Conservation (phyloP, 2,797 vertebrate species). For the Kryptopterus vitreolus region DNA sequence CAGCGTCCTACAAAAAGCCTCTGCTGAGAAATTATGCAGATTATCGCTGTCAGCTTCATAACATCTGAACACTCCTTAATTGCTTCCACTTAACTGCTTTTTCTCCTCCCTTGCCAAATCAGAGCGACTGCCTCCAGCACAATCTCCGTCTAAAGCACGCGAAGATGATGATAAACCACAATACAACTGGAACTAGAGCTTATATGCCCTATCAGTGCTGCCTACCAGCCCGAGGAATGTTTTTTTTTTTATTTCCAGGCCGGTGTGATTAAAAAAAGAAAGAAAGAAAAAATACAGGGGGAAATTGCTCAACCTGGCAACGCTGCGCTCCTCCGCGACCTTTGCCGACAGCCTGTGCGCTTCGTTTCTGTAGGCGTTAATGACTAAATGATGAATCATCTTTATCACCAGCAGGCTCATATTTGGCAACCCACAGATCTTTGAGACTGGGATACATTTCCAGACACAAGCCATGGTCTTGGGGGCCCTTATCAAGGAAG, state of each 20-base stretch:
- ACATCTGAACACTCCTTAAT: conserved; percentile 24
- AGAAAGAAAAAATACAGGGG: no score
- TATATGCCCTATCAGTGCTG: neutral
- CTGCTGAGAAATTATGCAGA: conserved; percentile 27
- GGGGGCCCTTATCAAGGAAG: neutral
- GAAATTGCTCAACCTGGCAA: conserved; percentile 12
- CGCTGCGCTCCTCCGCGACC: neutral
- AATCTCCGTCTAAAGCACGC: neutral
- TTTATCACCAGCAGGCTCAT: conserved; percentile 28
- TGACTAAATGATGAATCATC: conserved; percentile 35
- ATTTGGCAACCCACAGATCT: conserved; percentile 10
- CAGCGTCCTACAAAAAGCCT: conserved; percentile 12
- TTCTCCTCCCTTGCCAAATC: neutral
- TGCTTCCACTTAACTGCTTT: conserved; percentile 21
- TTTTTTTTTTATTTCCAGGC: neutral
- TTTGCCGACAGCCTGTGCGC: conserved; percentile 8
- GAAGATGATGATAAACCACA: neutral
- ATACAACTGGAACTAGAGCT: neutral
- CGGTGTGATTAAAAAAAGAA: conserved; percentile 13
- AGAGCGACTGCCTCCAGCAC: neutral
- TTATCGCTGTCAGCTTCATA: conserved; percentile 15
- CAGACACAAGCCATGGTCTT: conserved; percentile 1
- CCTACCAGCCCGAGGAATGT: neutral
- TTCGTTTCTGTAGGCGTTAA: conserved; percentile 34
- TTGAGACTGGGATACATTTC: conserved; percentile 5